Conservation (phyloP, 2,888 invertebrate species). For the Choristoneura rosaceana region DNA sequence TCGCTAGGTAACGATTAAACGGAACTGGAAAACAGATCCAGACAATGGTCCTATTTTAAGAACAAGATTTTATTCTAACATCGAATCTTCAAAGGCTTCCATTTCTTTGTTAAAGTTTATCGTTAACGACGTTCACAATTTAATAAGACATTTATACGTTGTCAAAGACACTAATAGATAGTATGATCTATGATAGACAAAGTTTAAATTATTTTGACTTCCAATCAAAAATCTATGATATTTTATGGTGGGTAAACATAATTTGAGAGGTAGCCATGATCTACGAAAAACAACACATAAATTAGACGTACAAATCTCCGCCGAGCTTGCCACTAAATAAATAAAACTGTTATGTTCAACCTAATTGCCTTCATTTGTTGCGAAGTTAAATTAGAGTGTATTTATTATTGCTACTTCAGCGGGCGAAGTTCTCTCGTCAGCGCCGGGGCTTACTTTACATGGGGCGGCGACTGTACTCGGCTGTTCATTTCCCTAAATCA, state of each 20-base stretch:
- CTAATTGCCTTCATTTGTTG: constrained; percentile 42
- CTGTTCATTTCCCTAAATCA: constrained; percentile 33
- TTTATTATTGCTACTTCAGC: constrained; percentile 63
- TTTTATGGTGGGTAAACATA: constrained; percentile 7
- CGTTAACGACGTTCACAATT: not conserved
- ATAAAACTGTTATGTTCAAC: constrained; percentile 42
- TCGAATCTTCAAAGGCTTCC: constrained; percentile 17
- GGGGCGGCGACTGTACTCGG: constrained; percentile 17
- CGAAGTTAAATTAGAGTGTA: constrained; percentile 51
- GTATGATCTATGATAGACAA: too few relatives aligned
- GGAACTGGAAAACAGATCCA: constrained; percentile 19
- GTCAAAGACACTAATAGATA: too few relatives aligned
- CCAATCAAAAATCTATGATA: not conserved
- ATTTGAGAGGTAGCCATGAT: constrained; percentile 24
- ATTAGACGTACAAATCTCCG: constrained; percentile 40
- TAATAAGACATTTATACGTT: not conserved
- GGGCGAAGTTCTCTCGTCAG: constrained; percentile 64
- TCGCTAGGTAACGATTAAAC: constrained; percentile 21
- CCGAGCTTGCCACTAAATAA: constrained; percentile 41
- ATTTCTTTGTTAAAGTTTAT: constrained; percentile 2
- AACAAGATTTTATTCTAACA: constrained; percentile 22
- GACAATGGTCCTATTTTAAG: constrained; percentile 32
- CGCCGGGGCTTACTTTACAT: constrained; percentile 31
- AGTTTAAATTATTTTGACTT: too few relatives aligned
- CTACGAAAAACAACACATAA: constrained; percentile 28